Evolutionary conservation across 2,113 vertebrate species (phyloP).

Genomic region (Hemiprocne comata): DNA sequence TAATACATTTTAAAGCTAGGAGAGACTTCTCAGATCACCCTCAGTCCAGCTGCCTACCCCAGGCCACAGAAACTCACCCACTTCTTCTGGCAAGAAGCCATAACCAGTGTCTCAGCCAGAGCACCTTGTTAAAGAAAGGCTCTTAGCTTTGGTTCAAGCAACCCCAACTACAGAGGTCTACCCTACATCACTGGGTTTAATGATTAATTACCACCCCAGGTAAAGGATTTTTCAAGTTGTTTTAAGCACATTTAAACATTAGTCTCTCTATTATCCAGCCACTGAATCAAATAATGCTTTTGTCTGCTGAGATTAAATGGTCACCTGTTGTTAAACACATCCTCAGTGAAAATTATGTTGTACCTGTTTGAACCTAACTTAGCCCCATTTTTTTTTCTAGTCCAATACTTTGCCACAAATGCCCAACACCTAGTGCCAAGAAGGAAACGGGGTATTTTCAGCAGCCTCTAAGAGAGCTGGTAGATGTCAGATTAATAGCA

Average conservation of each 20-base stretch:
- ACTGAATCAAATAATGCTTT: neutral
- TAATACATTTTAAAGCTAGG: neutral
- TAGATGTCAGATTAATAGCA: neutral
- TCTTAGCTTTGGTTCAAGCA: neutral
- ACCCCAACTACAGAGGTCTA: neutral
- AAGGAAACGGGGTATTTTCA: neutral
- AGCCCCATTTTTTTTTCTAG: neutral
- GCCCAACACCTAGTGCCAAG: neutral
- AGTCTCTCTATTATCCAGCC: neutral
- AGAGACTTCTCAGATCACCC: neutral
- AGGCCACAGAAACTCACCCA: neutral
- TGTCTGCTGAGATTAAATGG: neutral
- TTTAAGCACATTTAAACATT: neutral
- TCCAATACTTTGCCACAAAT: neutral
- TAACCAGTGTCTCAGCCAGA: neutral
- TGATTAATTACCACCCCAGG: neutral
- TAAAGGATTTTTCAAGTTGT: neutral
- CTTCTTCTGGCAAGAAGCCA: neutral
- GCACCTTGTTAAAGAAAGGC: neutral
- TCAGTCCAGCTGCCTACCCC: neutral
- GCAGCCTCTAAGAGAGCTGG: neutral
- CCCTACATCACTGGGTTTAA: neutral
- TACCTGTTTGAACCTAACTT: neutral
- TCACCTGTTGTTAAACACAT: neutral
- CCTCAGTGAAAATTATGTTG: neutral